Percentiles rank a stretch among this genome's conserved stretches.
phyloP scores from a whole-genome alignment of 2,888 invertebrate genomes.

The Agriotes lineatus region DNA sequence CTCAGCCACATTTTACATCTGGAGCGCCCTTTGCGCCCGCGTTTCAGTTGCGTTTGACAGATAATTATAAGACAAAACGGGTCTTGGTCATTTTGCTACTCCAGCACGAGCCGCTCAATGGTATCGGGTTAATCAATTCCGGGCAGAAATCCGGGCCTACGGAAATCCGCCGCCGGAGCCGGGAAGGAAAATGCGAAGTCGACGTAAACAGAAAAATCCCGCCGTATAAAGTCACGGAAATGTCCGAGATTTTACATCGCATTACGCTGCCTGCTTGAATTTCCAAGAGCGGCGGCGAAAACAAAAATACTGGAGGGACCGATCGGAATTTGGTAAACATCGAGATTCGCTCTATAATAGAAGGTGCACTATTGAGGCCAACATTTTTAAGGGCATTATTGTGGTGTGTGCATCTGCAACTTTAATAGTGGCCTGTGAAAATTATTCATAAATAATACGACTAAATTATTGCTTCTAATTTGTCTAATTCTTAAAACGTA shows the following conservation, averaged over 20 bases:
- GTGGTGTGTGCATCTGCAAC: no score
- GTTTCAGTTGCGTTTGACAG: not conserved
- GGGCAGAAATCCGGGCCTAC: not conserved
- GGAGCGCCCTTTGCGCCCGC: not conserved
- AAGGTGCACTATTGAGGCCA: no score
- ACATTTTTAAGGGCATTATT: no score
- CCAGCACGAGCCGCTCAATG: not conserved
- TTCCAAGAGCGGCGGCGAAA: constrained; percentile 1
- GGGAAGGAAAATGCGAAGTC: constrained; percentile 3
- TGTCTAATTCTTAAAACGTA: no score
- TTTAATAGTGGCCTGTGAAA: no score
- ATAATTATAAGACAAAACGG: not conserved
- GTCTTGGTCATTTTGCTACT: not conserved
- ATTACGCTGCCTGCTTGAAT: constrained; percentile 11
- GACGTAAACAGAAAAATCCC: constrained; percentile 10
- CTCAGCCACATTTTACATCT: not conserved
- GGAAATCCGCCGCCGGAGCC: constrained; percentile 1
- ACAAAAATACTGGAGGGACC: not conserved
- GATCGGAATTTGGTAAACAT: not conserved
- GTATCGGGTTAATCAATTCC: not conserved
- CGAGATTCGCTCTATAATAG: not conserved
- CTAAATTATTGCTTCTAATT: no score
- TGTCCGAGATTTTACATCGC: constrained; percentile 21
- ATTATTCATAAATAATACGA: no score
- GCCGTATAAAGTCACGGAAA: constrained; percentile 18